phyloP scores from a whole-genome alignment of 2,113 vertebrate species.

The Misgurnus mizolepis region DNA sequence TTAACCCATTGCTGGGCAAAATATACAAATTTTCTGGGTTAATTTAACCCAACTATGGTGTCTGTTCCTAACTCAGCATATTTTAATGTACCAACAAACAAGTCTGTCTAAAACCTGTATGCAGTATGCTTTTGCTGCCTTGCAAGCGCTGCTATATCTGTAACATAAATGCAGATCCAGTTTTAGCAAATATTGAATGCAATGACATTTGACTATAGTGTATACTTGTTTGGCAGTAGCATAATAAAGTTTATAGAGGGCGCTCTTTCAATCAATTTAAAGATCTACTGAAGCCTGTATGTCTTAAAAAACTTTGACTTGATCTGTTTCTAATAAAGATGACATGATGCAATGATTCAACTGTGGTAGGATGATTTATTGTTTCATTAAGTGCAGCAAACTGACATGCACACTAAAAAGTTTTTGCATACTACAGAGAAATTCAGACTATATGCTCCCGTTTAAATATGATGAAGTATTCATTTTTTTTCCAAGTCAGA shows the following conservation, averaged over 20 bases:
- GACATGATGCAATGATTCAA: neutral
- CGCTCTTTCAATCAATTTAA: neutral
- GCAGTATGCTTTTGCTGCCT: too few relatives aligned
- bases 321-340: constrained; percentile 22
- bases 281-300: neutral
- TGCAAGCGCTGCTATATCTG: too few relatives aligned
- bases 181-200: neutral
- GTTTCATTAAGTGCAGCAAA: constrained; percentile 67
- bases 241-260: constrained; percentile 2
- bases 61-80: too few relatives aligned
- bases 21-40: too few relatives aligned
- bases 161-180: neutral
- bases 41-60: too few relatives aligned
- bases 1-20: too few relatives aligned
- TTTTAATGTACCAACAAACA: too few relatives aligned
- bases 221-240: neutral
- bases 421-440: constrained; percentile 11
- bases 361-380: constrained; percentile 22
- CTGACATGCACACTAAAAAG: constrained; percentile 31
- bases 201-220: too few relatives aligned
- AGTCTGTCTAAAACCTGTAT: neutral
- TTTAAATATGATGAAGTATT: neutral
- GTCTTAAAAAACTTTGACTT: neutral
- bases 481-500: neutral
- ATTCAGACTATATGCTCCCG: neutral